Conservation (phyloP, 2,888 invertebrate genomes). For the Metalampra italica region DNA sequence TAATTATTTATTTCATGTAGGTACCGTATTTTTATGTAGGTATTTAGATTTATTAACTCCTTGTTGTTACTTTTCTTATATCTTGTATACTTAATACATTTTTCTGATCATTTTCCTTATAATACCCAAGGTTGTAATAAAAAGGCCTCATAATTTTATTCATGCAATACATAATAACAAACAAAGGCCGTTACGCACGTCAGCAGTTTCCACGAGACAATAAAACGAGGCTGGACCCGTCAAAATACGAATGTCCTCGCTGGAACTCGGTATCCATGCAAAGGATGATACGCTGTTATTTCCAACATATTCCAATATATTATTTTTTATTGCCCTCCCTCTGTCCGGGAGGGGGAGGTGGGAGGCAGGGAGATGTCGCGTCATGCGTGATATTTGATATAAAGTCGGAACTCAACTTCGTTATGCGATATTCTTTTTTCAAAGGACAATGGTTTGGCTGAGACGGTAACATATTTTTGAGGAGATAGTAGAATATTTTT, state of each 20-base stretch:
- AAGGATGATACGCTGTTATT: constrained; percentile 78
- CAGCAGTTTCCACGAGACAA: constrained; percentile 65
- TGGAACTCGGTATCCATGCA: constrained; percentile 54
- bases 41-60: no score
- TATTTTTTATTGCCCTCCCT: constrained; percentile 77
- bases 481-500: constrained; percentile 65
- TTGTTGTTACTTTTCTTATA: neutral
- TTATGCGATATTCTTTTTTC: constrained; percentile 77
- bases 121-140: constrained; percentile 42
- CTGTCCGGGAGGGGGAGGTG: constrained; percentile 17
- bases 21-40: no score
- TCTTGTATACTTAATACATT: neutral
- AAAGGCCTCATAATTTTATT: constrained; percentile 52
- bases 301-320: constrained; percentile 80
- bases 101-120: constrained; percentile 39
- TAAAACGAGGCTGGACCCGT: constrained; percentile 71
- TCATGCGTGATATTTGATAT: constrained; percentile 79
- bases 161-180: constrained; percentile 55
- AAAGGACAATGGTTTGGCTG: constrained; percentile 71
- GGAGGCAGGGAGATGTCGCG: constrained; percentile 51
- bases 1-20: no score
- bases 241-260: constrained; percentile 63
- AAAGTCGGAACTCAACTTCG: constrained; percentile 78
- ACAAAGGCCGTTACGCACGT: constrained; percentile 52
- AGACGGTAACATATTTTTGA: constrained; percentile 68